Evolutionary conservation across 23 tunicate species (phyloP), one percentile per base, ranked within the genome.

Genomic region (Ascidia mentula): DNA sequence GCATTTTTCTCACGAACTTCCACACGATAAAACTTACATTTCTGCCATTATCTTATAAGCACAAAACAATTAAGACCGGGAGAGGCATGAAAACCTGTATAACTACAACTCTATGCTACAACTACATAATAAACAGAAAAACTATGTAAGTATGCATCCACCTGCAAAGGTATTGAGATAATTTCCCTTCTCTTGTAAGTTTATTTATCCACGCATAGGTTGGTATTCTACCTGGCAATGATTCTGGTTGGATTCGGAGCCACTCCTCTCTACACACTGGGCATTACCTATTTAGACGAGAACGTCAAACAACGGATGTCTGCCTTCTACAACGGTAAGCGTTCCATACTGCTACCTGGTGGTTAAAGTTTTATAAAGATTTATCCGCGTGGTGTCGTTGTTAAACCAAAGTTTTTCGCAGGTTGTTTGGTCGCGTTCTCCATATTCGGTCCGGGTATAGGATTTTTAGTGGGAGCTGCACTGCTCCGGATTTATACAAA

Each of bases 271-370:
- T 92, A 77, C 61, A 60, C 97, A 6, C 90, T 92, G 28, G 84
- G 72, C 17, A 78, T 92, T 40, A 92, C 97, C n/a, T 92, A 87
- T 46, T 31, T 92, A 2, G 97, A 92, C 74, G 97, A 88, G 72
- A 92, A 92, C 77, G 97, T 92, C 18, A 86, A 83, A 70, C 87
- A 87, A 36, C 40, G 84, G 32, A 78, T 42, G 32, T 86, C 97
- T 15, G 69, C 97, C 0, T 36, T 76, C 72, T 92, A 86, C 77
- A 84, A 82, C 74, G 97, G 97, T 92, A 37, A 82, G n/a, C n/a
- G n/a, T n/a, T n/a, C n/a, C n/a, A n/a, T n/a, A n/a, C n/a, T n/a
- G n/a, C n/a, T n/a, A n/a, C n/a, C n/a, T 5, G 2, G 65, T 5
- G 13, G 13, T 53, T 53, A 20, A 5, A 20, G 12, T 5, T 3